phyloP scores from a whole-genome alignment of 2,888 invertebrate genomes.

The Hypomecis atomaria region DNA sequence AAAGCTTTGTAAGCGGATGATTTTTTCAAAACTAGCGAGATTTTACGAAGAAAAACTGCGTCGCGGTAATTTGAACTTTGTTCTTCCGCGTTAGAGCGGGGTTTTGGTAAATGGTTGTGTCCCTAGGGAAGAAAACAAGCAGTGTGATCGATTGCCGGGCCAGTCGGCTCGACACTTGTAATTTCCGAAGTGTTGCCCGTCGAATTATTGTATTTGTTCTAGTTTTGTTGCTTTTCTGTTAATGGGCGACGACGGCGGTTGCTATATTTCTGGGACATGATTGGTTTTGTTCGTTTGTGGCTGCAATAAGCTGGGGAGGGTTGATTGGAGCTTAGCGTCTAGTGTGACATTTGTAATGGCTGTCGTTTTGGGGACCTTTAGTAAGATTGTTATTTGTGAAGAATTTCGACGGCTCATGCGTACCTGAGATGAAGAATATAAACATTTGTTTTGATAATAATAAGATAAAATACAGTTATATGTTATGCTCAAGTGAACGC shows the following conservation, averaged over 20 bases:
- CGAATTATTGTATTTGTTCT: constrained; percentile 50
- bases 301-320: constrained; percentile 1
- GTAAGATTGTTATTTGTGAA: background rate
- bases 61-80: constrained; percentile 15
- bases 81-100: constrained; percentile 29
- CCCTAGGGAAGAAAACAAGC: constrained; percentile 32
- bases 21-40: constrained; percentile 34
- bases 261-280: constrained; percentile 9
- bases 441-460: too few relatives aligned
- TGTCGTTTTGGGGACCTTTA: too few relatives aligned
- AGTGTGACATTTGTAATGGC: too few relatives aligned
- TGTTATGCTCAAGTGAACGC: too few relatives aligned
- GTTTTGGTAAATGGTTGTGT: constrained; percentile 16
- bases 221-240: constrained; percentile 40
- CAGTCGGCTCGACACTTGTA: constrained; percentile 53
- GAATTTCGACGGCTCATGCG: too few relatives aligned
- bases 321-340: background rate
- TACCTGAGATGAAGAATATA: too few relatives aligned
- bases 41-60: constrained; percentile 11
- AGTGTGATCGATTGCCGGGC: constrained; percentile 54
- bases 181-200: constrained; percentile 53
- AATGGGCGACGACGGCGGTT: constrained; percentile 25
- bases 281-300: constrained; percentile 22
- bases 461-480: too few relatives aligned
- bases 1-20: constrained; percentile 34